Conservation (phyloP, 2,113 vertebrate species). For the Fukomys damarensis region DNA sequence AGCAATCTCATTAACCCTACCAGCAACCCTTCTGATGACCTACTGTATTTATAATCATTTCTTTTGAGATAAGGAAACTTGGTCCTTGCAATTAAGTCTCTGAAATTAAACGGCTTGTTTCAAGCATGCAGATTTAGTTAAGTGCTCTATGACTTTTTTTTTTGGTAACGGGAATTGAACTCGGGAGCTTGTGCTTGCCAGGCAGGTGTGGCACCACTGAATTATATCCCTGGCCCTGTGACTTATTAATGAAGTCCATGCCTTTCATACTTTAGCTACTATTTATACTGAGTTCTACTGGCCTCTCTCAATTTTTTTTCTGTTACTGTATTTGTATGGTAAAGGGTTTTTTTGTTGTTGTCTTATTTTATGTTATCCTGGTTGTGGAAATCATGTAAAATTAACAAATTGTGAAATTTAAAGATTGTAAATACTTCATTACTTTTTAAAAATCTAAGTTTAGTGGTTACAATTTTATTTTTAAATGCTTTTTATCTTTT, state of each 20-base stretch:
- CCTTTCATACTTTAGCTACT: slow-evolving; percentile 26
- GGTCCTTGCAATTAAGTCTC: background rate
- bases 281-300: background rate
- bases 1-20: background rate
- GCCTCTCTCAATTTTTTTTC: slow-evolving; percentile 1
- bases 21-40: background rate
- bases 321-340: slow-evolving; percentile 49
- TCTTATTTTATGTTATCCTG: slow-evolving; percentile 21
- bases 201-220: too few species aligned
- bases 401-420: slow-evolving; percentile 66
- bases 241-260: background rate
- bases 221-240: too few species aligned
- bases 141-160: slow-evolving; percentile 53
- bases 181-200: too few species aligned
- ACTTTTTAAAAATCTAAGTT: slow-evolving; percentile 71
- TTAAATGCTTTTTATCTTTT: slow-evolving; percentile 64
- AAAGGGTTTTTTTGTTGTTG: slow-evolving; percentile 5
- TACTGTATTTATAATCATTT: slow-evolving; percentile 24
- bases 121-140: slow-evolving; percentile 23
- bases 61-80: slow-evolving; percentile 17
- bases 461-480: slow-evolving; percentile 72
- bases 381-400: slow-evolving; percentile 63
- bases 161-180: too few species aligned
- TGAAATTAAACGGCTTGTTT: slow-evolving; percentile 1
- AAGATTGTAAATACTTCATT: slow-evolving; percentile 68